Conservation (phyloP, 2,888 invertebrate species). For the Lydus trimaculatus region DNA sequence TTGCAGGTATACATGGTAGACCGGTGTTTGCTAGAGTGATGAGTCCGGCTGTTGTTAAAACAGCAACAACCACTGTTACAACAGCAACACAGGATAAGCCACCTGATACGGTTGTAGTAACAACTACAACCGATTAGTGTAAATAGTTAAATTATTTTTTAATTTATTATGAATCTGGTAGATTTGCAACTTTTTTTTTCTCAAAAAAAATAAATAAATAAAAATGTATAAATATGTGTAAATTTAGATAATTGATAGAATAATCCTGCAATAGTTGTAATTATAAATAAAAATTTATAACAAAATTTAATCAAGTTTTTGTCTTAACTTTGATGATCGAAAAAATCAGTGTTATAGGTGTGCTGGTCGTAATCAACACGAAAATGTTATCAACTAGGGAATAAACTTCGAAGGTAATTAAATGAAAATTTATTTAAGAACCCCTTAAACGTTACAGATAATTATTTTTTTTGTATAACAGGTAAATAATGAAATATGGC, state of each 20-base stretch:
- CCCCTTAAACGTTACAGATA: neutral
- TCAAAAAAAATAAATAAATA: neutral
- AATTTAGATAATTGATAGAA: neutral
- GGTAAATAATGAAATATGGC: neutral
- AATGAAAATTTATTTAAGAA: too few relatives aligned
- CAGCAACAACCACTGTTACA: slow-evolving; percentile 30
- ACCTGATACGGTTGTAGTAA: slow-evolving; percentile 15
- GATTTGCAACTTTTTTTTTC: neutral
- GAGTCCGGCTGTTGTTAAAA: slow-evolving; percentile 54
- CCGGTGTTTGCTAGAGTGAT: slow-evolving; percentile 64
- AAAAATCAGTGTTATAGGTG: too few relatives aligned
- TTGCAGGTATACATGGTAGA: slow-evolving; percentile 53
- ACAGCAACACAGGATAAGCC: slow-evolving; percentile 14
- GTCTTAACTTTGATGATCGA: neutral
- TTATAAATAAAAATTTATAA: neutral
- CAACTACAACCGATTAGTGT: neutral
- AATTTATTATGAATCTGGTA: neutral
- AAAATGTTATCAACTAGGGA: neutral
- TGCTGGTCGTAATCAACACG: too few relatives aligned
- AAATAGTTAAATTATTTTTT: neutral
- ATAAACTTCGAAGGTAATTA: too few relatives aligned
- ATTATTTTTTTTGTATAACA: too few relatives aligned
- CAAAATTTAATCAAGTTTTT: neutral
- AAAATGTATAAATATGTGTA: neutral
- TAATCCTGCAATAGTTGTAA: neutral